Evolutionary conservation across 2,888 invertebrate genomes (phyloP).

Genomic region (Clitarchus hookeri): DNA sequence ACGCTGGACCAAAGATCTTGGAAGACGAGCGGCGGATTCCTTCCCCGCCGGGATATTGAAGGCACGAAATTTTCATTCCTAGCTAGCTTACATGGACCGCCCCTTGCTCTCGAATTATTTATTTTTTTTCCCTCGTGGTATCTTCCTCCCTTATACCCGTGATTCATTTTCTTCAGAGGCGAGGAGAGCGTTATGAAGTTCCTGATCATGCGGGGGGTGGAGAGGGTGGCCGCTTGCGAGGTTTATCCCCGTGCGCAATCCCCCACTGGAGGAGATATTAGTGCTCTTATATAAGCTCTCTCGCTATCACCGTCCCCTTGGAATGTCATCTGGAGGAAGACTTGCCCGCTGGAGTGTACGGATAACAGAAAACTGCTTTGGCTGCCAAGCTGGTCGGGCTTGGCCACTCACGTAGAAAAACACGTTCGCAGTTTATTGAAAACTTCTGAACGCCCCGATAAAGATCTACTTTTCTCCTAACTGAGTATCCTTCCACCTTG

Average conservation of each 20-base stretch:
- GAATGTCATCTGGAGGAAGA: too few species aligned
- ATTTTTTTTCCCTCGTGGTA: background rate
- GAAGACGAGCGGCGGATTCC: background rate
- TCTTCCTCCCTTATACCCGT: background rate
- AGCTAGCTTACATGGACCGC: background rate
- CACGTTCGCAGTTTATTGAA: too few species aligned
- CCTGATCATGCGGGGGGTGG: background rate
- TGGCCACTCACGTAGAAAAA: too few species aligned
- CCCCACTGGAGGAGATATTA: background rate
- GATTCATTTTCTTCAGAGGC: background rate
- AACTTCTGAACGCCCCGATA: too few species aligned
- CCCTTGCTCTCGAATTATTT: background rate
- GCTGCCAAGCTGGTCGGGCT: too few species aligned
- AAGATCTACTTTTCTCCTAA: too few species aligned
- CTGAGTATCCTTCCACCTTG: too few species aligned
- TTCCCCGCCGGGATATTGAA: background rate
- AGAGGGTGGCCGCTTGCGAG: background rate
- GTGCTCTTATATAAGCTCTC: background rate
- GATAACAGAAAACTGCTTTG: too few species aligned
- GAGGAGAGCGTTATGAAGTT: background rate
- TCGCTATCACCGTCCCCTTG: too few species aligned
- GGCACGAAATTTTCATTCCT: conserved; percentile 14
- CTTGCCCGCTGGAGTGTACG: too few species aligned
- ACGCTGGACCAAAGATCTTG: conserved; percentile 10
- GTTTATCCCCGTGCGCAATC: background rate